Conservation (phyloP, 1,140 invertebrate genomes). For the Parapsyche elsis region DNA sequence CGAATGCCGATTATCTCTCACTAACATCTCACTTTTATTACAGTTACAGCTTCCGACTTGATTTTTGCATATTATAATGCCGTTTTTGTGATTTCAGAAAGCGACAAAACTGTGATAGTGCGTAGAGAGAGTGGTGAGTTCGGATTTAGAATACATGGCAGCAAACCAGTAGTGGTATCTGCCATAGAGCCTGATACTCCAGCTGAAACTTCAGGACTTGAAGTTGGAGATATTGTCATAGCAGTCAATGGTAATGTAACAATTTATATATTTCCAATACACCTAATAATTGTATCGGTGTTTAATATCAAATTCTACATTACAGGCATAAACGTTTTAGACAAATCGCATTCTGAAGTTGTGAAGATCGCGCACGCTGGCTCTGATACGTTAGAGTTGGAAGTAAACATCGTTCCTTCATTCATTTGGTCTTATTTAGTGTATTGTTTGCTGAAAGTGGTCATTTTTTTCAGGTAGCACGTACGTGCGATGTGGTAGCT, state of each 20-base stretch:
- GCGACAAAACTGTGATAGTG: slow-evolving; percentile 87
- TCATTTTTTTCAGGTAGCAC: slow-evolving; percentile 72
- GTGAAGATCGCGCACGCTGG: slow-evolving; percentile 91
- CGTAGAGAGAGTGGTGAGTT: slow-evolving; percentile 88
- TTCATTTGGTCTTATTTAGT: no score
- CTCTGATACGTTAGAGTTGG: slow-evolving; percentile 84
- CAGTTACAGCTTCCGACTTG: no score
- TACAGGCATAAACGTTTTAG: slow-evolving; percentile 82
- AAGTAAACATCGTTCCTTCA: slow-evolving; percentile 66
- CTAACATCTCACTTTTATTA: no score
- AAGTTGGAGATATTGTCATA: slow-evolving; percentile 94
- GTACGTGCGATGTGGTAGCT: slow-evolving; percentile 84
- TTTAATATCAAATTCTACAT: slow-evolving; percentile 48
- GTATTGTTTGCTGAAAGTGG: slow-evolving; percentile 26
- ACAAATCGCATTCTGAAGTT: slow-evolving; percentile 94
- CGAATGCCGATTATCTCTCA: no score
- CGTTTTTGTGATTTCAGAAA: slow-evolving; percentile 71
- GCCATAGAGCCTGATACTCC: slow-evolving; percentile 92
- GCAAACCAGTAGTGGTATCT: slow-evolving; percentile 94
- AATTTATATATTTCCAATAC: no score
- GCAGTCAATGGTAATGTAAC: slow-evolving; percentile 79
- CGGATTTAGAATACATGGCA: slow-evolving; percentile 95
- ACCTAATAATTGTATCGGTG: no score
- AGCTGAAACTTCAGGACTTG: slow-evolving; percentile 88
- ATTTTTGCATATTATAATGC: no score